Percentiles rank a stretch among this genome's conserved stretches.
These are phyloP conservation scores for Mionectes macconnelli DNA, from an alignment of 2,113 vertebrate genomes.

Conservation along the genomic window DNA sequence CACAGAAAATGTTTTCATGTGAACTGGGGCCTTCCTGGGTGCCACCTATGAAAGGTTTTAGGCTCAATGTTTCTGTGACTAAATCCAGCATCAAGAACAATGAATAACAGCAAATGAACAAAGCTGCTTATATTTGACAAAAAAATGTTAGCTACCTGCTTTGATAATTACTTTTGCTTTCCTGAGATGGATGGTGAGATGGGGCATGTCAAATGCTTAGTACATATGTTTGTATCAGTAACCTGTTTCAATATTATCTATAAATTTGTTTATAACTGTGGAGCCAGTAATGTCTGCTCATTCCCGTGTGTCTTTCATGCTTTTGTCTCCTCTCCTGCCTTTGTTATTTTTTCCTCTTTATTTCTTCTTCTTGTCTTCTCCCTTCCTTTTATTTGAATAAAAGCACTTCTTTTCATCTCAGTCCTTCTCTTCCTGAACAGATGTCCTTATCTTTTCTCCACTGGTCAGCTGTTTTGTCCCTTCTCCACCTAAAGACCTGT, in stretches of 20 bases:
- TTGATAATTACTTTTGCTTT: background rate
- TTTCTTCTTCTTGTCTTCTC: background rate
- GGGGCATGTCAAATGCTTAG: background rate
- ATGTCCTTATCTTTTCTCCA: background rate
- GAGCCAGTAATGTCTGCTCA: background rate
- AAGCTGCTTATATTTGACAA: background rate
- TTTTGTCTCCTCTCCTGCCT: too few species aligned
- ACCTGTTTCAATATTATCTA: background rate
- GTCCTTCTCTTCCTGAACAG: background rate
- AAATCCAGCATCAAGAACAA: background rate
- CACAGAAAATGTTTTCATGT: background rate
- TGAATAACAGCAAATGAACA: background rate
- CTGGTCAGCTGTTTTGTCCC: background rate
- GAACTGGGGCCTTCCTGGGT: background rate
- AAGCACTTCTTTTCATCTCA: background rate
- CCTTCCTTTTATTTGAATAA: background rate
- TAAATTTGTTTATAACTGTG: background rate
- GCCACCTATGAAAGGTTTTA: background rate
- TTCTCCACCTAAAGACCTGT: background rate
- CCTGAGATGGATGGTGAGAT: background rate
- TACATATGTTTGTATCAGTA: background rate
- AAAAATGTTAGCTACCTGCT: background rate
- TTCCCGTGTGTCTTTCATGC: background rate
- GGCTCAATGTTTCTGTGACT: background rate
- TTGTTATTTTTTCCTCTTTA: background rate